phyloP scores from a whole-genome alignment of 1,140 invertebrate species.

The Bombyx mandarina region DNA sequence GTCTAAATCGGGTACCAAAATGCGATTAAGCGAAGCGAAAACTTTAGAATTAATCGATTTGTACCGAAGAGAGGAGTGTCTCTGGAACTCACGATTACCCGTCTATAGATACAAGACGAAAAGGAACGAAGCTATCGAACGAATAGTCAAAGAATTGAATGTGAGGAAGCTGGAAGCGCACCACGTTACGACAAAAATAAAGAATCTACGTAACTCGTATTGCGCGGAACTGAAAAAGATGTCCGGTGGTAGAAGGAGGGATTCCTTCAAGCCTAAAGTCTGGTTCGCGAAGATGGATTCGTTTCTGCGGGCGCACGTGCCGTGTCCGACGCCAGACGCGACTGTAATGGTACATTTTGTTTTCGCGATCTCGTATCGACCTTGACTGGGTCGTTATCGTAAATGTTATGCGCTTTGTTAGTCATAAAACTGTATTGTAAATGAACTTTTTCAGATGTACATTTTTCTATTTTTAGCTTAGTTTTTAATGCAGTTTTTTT shows the following conservation, averaged over 20 bases:
- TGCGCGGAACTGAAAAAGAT: conserved; percentile 50
- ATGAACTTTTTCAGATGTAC: too few relatives aligned
- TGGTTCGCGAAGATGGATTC: conserved; percentile 39
- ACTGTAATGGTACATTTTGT: conserved; percentile 1
- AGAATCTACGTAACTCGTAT: conserved; percentile 46
- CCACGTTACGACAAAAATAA: conserved; percentile 46
- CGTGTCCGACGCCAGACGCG: background rate
- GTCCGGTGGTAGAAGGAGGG: conserved; percentile 1
- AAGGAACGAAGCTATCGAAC: conserved; percentile 22
- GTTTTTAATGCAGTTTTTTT: too few relatives aligned
- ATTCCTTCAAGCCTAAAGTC: conserved; percentile 26
- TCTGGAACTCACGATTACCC: conserved; percentile 36
- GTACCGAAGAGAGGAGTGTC: conserved; percentile 34
- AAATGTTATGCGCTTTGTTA: too few relatives aligned
- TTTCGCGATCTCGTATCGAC: background rate
- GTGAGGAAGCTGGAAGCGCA: conserved; percentile 27
- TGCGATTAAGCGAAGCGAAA: conserved; percentile 33
- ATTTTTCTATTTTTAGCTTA: too few relatives aligned
- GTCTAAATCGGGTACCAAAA: too few relatives aligned
- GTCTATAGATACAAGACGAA: conserved; percentile 33
- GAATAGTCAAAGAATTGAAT: conserved; percentile 31
- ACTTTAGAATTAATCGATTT: conserved; percentile 33
- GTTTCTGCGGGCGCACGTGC: conserved; percentile 19
- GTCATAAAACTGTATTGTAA: too few relatives aligned
- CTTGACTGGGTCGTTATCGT: conserved; percentile 7